phyloP scores from a whole-genome alignment of 2,797 vertebrate species.

The Apogon talboti region DNA sequence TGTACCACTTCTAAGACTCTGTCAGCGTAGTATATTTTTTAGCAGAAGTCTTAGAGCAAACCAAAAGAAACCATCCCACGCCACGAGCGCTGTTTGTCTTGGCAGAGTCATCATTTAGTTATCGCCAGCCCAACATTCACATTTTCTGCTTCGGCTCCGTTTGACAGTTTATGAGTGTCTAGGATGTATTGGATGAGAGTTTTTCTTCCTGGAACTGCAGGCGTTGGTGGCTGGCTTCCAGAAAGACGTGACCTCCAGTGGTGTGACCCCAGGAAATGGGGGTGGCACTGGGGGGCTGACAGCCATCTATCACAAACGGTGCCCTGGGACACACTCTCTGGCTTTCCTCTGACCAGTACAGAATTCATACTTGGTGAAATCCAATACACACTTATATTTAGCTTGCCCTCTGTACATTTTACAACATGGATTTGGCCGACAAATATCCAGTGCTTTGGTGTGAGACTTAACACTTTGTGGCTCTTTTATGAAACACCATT shows the following conservation, averaged over 20 bases:
- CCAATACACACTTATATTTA: constrained; percentile 78
- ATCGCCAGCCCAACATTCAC: constrained; percentile 57
- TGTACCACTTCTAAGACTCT: constrained; percentile 66
- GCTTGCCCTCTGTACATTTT: constrained; percentile 63
- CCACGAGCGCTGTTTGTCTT: constrained; percentile 56
- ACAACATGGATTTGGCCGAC: constrained; percentile 46
- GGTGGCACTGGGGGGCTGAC: constrained; percentile 47
- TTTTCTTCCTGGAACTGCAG: constrained; percentile 60
- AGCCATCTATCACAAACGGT: constrained; percentile 61
- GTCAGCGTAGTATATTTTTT: constrained; percentile 39
- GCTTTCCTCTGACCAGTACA: constrained; percentile 55
- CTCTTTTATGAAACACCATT: constrained; percentile 41
- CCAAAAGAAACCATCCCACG: constrained; percentile 49
- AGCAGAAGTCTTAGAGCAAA: constrained; percentile 37
- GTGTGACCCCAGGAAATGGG: constrained; percentile 62
- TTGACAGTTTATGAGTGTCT: constrained; percentile 55
- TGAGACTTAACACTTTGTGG: constrained; percentile 44
- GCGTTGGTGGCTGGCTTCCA: constrained; percentile 49
- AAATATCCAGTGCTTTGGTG: constrained; percentile 51
- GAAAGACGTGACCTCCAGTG: constrained; percentile 54
- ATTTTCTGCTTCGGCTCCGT: constrained; percentile 56
- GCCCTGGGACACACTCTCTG: constrained; percentile 48
- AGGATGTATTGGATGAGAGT: constrained; percentile 56
- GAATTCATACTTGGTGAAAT: constrained; percentile 75
- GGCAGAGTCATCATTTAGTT: constrained; percentile 52